phyloP scores from a whole-genome alignment of 2,113 vertebrate genomes.

The Amazona vittata region DNA sequence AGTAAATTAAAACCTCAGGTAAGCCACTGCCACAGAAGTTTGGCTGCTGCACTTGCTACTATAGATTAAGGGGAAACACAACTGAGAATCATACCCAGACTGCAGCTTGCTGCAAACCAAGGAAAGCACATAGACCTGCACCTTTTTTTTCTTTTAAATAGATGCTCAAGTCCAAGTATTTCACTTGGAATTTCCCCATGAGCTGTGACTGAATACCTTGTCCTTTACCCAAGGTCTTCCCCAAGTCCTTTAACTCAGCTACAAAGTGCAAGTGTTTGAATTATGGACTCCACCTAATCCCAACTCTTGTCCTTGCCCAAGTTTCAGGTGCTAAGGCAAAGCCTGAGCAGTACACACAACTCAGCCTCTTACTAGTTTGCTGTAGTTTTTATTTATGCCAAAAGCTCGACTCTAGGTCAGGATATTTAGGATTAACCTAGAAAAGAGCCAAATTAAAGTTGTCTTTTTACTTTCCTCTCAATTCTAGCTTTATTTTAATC shows the following conservation, averaged over 20 bases:
- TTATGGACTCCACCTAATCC: background rate
- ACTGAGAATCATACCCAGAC: accelerated
- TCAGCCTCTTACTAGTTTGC: background rate
- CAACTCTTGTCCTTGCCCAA: background rate
- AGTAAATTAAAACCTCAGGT: background rate
- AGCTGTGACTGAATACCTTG: background rate
- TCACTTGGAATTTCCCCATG: background rate
- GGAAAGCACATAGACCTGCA: background rate
- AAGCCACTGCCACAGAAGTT: background rate
- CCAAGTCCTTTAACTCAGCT: background rate
- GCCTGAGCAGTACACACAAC: background rate
- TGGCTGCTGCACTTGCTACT: background rate
- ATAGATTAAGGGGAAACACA: background rate
- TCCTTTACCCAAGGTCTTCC: background rate
- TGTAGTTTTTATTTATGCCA: background rate
- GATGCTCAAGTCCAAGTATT: background rate
- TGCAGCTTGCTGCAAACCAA: background rate
- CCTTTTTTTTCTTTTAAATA: background rate
- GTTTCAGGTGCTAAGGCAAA: background rate
- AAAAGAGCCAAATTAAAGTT: background rate
- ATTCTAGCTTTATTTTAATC: background rate
- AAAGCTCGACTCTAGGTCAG: background rate
- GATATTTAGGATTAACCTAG: background rate
- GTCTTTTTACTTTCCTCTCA: background rate
- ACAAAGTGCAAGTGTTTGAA: background rate